phyloP scores from a whole-genome alignment of 1,140 invertebrate genomes.

The Drosophila lini region DNA sequence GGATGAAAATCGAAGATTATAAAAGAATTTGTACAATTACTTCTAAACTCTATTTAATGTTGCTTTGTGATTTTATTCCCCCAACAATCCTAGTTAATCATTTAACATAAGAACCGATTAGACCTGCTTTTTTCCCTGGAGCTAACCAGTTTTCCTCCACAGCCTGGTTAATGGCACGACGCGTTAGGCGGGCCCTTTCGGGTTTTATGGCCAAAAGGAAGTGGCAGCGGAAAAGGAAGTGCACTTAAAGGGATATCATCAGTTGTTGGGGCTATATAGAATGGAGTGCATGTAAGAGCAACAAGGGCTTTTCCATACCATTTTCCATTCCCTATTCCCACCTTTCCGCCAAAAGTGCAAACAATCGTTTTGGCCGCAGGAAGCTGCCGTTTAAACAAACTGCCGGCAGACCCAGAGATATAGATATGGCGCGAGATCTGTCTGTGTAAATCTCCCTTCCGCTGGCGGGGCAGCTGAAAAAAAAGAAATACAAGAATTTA shows the following conservation, averaged over 20 bases:
- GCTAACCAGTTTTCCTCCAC: constrained; percentile 25
- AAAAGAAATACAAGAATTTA: constrained; percentile 70
- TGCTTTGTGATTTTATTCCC: neutral
- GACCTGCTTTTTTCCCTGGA: no score
- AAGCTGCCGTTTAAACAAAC: constrained; percentile 80
- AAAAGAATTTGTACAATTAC: neutral
- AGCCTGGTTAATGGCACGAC: constrained; percentile 29
- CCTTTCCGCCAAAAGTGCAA: constrained; percentile 64
- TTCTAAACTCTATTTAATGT: neutral
- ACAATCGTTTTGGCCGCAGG: constrained; percentile 65
- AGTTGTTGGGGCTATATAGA: constrained; percentile 3
- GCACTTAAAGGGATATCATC: constrained; percentile 36
- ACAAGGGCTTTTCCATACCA: constrained; percentile 14
- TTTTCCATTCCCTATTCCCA: constrained; percentile 7
- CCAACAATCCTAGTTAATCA: neutral
- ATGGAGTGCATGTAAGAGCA: constrained; percentile 4
- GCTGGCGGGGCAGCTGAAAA: constrained; percentile 50
- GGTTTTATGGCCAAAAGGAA: constrained; percentile 36
- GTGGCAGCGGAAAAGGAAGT: constrained; percentile 48
- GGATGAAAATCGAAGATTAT: neutral
- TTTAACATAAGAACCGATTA: neutral
- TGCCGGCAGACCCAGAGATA: constrained; percentile 52
- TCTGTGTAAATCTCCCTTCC: constrained; percentile 76
- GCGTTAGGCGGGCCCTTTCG: constrained; percentile 35
- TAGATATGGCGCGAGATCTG: constrained; percentile 39